These are phyloP conservation scores for Zaprionus obscuricornis DNA, from an alignment of 2,888 invertebrate species.

Conservation along the genomic window DNA sequence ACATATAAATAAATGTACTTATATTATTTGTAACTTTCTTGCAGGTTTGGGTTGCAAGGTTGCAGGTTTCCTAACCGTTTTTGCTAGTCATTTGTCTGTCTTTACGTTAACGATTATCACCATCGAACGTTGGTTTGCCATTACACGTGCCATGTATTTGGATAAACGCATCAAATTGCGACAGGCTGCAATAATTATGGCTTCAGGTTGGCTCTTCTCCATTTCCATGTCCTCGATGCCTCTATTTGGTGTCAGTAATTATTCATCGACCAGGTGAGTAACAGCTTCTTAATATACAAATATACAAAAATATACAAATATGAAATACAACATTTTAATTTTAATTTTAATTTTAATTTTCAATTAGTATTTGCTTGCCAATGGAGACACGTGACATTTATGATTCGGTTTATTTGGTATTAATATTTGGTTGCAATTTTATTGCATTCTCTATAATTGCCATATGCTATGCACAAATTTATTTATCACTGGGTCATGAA, in stretches of 20 bases:
- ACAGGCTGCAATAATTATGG: constrained; percentile 90
- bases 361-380: constrained; percentile 91
- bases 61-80: constrained; percentile 94
- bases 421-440: constrained; percentile 90
- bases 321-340: neutral
- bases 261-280: constrained; percentile 91
- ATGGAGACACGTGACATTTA: constrained; percentile 89
- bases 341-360: neutral
- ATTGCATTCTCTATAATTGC: constrained; percentile 93
- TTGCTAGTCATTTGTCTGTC: constrained; percentile 93
- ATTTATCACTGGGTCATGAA: constrained; percentile 90
- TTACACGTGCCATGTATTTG: constrained; percentile 92
- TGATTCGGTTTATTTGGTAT: constrained; percentile 90
- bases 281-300: too few relatives aligned
- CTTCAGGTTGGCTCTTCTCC: constrained; percentile 91
- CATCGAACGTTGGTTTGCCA: constrained; percentile 92
- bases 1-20: neutral
- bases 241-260: constrained; percentile 92
- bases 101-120: constrained; percentile 94
- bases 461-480: constrained; percentile 93
- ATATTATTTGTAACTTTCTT: neutral
- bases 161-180: constrained; percentile 90
- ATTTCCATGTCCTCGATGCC: constrained; percentile 91
- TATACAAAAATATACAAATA: too few relatives aligned
- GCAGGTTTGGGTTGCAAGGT: constrained; percentile 91